These are phyloP conservation scores for Therioaphis trifolii DNA, from an alignment of 2,888 invertebrate genomes.

Conservation along the genomic window DNA sequence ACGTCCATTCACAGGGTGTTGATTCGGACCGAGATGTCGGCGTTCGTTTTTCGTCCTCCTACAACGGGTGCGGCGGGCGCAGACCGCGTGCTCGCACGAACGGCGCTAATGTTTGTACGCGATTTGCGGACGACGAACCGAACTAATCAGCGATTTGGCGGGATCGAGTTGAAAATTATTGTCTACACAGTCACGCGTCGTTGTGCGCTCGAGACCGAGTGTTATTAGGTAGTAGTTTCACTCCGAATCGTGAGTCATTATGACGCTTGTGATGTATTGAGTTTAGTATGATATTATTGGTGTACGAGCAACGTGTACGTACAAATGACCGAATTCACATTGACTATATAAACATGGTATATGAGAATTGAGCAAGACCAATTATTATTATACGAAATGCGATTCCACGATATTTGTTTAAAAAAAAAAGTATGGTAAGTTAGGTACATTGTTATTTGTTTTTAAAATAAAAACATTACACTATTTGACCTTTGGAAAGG, in stretches of 20 bases:
- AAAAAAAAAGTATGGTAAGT: no score
- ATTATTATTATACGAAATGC: no score
- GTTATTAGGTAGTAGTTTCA: conserved; percentile 7
- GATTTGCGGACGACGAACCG: background rate
- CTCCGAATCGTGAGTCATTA: conserved; percentile 32
- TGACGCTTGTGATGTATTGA: conserved; percentile 3
- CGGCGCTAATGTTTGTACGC: no score
- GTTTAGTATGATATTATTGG: background rate
- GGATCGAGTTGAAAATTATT: background rate
- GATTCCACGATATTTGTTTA: no score
- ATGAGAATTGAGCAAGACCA: no score
- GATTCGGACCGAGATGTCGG: conserved; percentile 26
- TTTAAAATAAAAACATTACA: no score
- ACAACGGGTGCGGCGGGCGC: background rate
- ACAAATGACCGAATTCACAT: background rate
- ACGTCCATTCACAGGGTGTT: conserved; percentile 8
- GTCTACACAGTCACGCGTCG: no score
- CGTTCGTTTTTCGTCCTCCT: background rate
- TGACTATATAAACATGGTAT: no score
- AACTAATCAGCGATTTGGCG: background rate
- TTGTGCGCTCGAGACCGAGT: no score
- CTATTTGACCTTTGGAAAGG: no score
- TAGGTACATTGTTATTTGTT: no score
- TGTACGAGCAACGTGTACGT: background rate
- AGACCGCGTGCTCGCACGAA: no score